Evolutionary conservation across 2,113 vertebrate species (phyloP), one percentile per base, ranked within the genome.

Genomic region (Pantherophis guttatus): DNA sequence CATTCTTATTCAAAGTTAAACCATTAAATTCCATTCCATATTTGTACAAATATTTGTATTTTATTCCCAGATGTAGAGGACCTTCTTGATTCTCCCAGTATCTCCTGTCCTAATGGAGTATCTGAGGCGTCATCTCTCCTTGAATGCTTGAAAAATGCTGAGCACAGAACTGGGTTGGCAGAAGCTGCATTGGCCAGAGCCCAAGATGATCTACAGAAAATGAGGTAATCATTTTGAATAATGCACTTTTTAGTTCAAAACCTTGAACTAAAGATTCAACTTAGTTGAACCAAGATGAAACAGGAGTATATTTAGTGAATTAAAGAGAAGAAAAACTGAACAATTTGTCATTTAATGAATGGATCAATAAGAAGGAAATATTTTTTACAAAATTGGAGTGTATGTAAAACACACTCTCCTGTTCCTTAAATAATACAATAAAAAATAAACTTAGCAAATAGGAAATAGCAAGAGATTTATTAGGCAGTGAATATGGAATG

Each of bases 171-270:
- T 17, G 95, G 95, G 53, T 96, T 94, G 0, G 97, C 98, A 13
- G 99, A 99, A 95, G 98, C 98, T 90, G 98, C 98, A 0, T 94
- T 99, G 94, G 97, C 97, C 81, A 97, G 98, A 96, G 98, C 98
- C 8, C 98, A 98, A 57, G 98, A 99, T 11, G 99, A 99, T 94
- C 97, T 99, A 57, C 98, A 99, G 33, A 99, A 98, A 96, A 98
- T 99, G 97, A 99, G 97, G 99, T 99, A 91, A 97, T 95, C 86
- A 90, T 81, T 91, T 54, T 8, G 85, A 90, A 10, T 93, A 48
- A 70, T 48, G 10, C 0, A 8, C n/a, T 9, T 92, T 58, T 81
- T 58, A 29, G 21, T 39, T 87, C 53, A 54, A 59, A 85, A 81
- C n/a, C 24, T 26, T 26, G 58, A 59, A 24, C 24, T 26, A 59